A percentile compares a stretch with the other conserved stretches of the same genome.
These are phyloP conservation scores for Polydrusus cervinus DNA, from an alignment of 2,888 invertebrate species.

Conservation along the genomic window DNA sequence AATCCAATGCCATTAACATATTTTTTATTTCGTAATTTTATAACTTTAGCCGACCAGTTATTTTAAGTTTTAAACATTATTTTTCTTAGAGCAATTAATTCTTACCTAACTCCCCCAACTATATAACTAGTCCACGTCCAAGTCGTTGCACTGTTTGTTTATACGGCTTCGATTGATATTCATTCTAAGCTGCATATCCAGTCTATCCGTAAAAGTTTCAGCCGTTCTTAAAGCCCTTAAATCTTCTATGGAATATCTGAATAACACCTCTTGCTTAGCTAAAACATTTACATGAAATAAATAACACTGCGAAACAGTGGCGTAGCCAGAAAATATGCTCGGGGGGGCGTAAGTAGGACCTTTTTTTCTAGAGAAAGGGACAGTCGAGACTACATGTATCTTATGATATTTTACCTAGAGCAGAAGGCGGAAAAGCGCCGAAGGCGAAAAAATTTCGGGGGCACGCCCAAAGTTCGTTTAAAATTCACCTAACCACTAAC, in stretches of 20 bases:
- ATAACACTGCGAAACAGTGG: background rate
- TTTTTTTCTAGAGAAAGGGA: too few relatives aligned
- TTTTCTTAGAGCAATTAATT: background rate
- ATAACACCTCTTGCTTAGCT: background rate
- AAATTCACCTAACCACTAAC: too few relatives aligned
- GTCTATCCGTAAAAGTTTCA: background rate
- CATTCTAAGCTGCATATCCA: background rate
- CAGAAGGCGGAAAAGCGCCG: too few relatives aligned
- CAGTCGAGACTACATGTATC: too few relatives aligned
- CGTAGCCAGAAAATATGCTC: too few relatives aligned
- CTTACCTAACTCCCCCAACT: background rate
- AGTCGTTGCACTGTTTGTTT: background rate
- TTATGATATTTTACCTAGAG: too few relatives aligned
- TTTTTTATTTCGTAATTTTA: too few relatives aligned
- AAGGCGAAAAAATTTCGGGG: too few relatives aligned
- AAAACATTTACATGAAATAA: background rate
- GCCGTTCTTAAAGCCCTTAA: background rate
- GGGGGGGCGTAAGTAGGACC: too few relatives aligned
- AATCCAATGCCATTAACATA: too few relatives aligned
- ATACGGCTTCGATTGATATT: background rate
- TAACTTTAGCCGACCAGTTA: too few relatives aligned
- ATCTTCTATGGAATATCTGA: conserved; percentile 1
- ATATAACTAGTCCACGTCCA: background rate
- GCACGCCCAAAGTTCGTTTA: too few relatives aligned
- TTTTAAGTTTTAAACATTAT: background rate